These are phyloP conservation scores for Drosophila kohkoa DNA, from an alignment of 1,140 invertebrate species.

Conservation along the genomic window DNA sequence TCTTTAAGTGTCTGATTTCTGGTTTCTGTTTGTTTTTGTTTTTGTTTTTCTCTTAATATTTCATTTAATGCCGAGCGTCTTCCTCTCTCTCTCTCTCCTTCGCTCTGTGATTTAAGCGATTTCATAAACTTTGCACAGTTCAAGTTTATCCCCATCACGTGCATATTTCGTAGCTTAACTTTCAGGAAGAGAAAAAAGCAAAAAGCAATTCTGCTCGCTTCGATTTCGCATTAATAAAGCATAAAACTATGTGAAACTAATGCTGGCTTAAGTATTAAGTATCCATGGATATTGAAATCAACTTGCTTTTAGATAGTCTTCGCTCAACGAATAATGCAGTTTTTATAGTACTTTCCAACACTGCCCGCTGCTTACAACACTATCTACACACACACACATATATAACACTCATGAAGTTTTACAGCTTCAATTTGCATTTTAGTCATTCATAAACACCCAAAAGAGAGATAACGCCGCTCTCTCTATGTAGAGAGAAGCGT, in stretches of 20 bases:
- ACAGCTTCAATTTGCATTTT: too few relatives aligned
- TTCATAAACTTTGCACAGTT: conserved; percentile 44
- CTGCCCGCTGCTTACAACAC: too few relatives aligned
- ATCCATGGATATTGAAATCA: not conserved
- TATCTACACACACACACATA: too few relatives aligned
- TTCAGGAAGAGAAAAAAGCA: too few relatives aligned
- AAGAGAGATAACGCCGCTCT: too few relatives aligned
- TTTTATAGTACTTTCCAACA: too few relatives aligned
- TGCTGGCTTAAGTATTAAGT: not conserved
- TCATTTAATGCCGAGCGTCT: conserved; percentile 40
- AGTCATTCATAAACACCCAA: too few relatives aligned
- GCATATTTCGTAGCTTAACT: conserved; percentile 23
- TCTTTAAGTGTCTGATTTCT: conserved; percentile 39
- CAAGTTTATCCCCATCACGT: conserved; percentile 42
- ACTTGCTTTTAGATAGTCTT: not conserved
- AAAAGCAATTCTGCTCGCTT: conserved; percentile 3
- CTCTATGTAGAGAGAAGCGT: too few relatives aligned
- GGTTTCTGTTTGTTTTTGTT: conserved; percentile 41
- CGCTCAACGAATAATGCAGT: too few relatives aligned
- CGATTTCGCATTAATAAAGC: conserved; percentile 14
- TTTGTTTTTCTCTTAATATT: conserved; percentile 46
- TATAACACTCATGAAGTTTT: too few relatives aligned
- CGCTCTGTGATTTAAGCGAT: conserved; percentile 39
- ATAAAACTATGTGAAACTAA: conserved; percentile 7
- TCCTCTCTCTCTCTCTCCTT: too few relatives aligned